Conservation (phyloP, 2,888 invertebrate genomes). For the Polylopha cassiicola region DNA sequence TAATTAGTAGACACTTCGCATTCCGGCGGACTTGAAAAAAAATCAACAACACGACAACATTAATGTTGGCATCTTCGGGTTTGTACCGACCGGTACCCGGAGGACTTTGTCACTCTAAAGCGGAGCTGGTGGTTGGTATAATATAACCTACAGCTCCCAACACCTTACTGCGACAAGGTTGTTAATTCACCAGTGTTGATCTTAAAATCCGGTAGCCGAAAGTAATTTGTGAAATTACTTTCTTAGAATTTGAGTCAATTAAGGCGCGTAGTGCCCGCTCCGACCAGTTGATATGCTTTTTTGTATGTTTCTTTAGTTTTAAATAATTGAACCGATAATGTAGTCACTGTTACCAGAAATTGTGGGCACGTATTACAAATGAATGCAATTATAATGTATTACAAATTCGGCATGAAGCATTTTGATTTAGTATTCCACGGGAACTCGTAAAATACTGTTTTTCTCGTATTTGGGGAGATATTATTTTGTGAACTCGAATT, state of each 20-base stretch:
- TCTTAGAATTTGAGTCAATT: slow-evolving; percentile 75
- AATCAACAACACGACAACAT: slow-evolving; percentile 28
- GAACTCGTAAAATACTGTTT: too few relatives aligned
- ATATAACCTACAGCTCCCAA: too few relatives aligned
- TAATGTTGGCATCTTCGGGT: slow-evolving; percentile 45
- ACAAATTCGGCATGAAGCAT: too few relatives aligned
- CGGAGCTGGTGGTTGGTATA: too few relatives aligned
- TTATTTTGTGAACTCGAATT: too few relatives aligned
- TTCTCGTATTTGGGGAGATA: too few relatives aligned
- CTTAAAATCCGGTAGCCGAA: slow-evolving; percentile 71
- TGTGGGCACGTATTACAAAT: too few relatives aligned
- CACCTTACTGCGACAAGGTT: slow-evolving; percentile 45
- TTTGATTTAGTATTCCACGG: too few relatives aligned
- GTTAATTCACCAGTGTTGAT: slow-evolving; percentile 50
- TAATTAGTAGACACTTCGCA: slow-evolving; percentile 37
- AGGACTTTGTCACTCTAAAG: slow-evolving; percentile 51
- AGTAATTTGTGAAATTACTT: slow-evolving; percentile 78
- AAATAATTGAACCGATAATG: too few relatives aligned
- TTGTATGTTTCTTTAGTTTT: slow-evolving; percentile 19
- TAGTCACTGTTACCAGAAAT: too few relatives aligned
- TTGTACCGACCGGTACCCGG: slow-evolving; percentile 43
- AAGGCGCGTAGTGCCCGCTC: slow-evolving; percentile 39
- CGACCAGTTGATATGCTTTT: slow-evolving; percentile 30
- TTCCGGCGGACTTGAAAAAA: slow-evolving; percentile 49
- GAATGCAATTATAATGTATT: background rate